phyloP scores from a whole-genome alignment of 2,113 vertebrate species.

The Cynopterus brachyotis region DNA sequence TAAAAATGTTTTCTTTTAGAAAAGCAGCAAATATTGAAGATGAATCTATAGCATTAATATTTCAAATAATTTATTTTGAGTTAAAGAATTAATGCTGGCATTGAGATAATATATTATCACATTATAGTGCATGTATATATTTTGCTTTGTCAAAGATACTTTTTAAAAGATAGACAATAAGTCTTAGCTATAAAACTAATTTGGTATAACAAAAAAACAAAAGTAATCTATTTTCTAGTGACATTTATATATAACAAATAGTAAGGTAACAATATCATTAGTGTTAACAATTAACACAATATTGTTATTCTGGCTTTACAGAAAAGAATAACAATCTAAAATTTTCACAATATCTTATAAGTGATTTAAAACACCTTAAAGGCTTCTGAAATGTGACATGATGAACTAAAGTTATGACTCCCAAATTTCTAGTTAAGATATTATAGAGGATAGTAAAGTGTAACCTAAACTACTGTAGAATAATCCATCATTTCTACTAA shows the following conservation, averaged over 20 bases:
- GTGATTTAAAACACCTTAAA: background rate
- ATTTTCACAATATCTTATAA: background rate
- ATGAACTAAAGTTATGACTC: background rate
- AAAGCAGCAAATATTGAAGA: background rate
- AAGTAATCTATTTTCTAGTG: background rate
- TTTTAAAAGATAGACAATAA: background rate
- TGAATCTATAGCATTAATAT: background rate
- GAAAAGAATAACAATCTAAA: background rate
- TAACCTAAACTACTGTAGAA: background rate
- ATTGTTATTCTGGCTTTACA: background rate
- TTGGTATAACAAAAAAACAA: background rate
- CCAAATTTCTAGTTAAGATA: background rate
- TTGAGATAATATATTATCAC: background rate
- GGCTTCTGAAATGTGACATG: background rate
- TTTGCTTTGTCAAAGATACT: background rate
- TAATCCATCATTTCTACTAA: background rate
- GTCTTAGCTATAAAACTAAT: background rate
- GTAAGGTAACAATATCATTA: background rate
- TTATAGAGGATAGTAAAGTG: background rate
- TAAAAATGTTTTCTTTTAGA: background rate
- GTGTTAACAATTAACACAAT: background rate
- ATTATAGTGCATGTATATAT: background rate
- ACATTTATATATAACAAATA: background rate
- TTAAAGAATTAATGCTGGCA: background rate
- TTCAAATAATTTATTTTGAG: background rate